Base-by-base conservation (phyloP, 2,113 vertebrate species). In the Isurus oxyrinchus region DNA sequence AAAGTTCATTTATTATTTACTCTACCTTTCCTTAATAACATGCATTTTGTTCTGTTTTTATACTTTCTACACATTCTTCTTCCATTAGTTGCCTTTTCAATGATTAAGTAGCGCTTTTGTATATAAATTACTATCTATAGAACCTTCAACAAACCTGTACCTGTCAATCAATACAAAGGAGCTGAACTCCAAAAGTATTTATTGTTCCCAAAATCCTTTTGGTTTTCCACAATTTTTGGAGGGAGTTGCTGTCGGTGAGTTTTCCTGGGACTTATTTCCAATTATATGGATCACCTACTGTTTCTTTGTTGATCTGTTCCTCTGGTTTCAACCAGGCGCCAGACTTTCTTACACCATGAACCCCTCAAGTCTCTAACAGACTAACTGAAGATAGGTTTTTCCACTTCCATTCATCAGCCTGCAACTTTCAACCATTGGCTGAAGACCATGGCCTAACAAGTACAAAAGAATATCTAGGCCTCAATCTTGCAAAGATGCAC, bases 31-130 rank as follows among this genome's bases (percentile, higher is more conserved):
- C 66, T 96, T 97, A 98, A 97, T 98, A 98, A 98, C 98, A 98
- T 87, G 97, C 98, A 97, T 97, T 97, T 97, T 97, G 97, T 97
- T 97, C 97, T 97, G 44, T 97, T 96, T 97, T 97, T 97, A 96
- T 98, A 96, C 98, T 98, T 98, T 98, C 97, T 97, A 94, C 97
- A 98, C 98, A 98, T 98, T 98, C 98, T 97, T 97, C 98, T 99
- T 99, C 99, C 99, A 99, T 99, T 98, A 99, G 98, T 98, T 97
- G 59, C 97, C 98, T 99, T 97, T 98, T 99, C 99, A 99, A 99
- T 99, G 98, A 99, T 99, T 99, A 99, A 99, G 98, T 98, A 97
- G 88, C 86, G 97, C 98, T 98, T 69, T 98, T 98, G 98, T 98
- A 98, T 97, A 96, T 97, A 97, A 98, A 97, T 97, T 97, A 97